phyloP scores from a whole-genome alignment of 2,113 vertebrate species.

The Rhinopomastus cyanomelas region DNA sequence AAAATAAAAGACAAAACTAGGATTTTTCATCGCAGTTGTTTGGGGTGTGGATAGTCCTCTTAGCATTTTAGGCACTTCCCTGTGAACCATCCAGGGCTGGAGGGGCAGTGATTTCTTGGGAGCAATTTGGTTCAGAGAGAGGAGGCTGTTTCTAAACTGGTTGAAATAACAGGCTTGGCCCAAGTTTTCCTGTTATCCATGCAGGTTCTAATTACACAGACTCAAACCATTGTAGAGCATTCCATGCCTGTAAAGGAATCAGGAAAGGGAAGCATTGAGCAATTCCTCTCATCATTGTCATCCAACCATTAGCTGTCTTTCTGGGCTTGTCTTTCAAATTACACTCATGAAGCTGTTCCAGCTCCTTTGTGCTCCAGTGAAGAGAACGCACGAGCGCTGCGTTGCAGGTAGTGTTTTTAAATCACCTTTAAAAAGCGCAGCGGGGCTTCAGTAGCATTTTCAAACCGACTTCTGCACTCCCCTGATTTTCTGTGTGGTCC shows the following conservation, averaged over 20 bases:
- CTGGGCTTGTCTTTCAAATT: slow-evolving; percentile 27
- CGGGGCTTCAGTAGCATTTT: neutral
- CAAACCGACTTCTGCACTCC: neutral
- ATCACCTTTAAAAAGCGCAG: neutral
- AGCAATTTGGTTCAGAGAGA: neutral
- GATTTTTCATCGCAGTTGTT: neutral
- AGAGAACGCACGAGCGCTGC: neutral
- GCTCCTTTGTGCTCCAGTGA: neutral
- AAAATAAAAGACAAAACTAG: neutral
- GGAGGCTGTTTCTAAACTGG: slow-evolving; percentile 23
- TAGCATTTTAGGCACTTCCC: neutral
- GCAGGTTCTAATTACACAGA: slow-evolving; percentile 63
- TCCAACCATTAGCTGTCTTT: slow-evolving; percentile 17
- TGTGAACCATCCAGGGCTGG: neutral
- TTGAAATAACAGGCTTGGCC: slow-evolving; percentile 53
- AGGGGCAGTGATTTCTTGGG: neutral
- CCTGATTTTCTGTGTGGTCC: neutral
- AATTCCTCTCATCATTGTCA: slow-evolving; percentile 28
- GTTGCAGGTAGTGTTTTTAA: neutral
- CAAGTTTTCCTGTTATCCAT: slow-evolving; percentile 56
- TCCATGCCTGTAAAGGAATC: slow-evolving; percentile 57
- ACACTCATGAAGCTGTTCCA: neutral
- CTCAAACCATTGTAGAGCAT: slow-evolving; percentile 35
- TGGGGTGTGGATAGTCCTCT: neutral
- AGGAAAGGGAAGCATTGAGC: slow-evolving; percentile 36